A percentile compares a stretch with the other conserved stretches of the same genome.
phyloP scores from a whole-genome alignment of 1,140 invertebrate species.

The Listronotus oregonensis region DNA sequence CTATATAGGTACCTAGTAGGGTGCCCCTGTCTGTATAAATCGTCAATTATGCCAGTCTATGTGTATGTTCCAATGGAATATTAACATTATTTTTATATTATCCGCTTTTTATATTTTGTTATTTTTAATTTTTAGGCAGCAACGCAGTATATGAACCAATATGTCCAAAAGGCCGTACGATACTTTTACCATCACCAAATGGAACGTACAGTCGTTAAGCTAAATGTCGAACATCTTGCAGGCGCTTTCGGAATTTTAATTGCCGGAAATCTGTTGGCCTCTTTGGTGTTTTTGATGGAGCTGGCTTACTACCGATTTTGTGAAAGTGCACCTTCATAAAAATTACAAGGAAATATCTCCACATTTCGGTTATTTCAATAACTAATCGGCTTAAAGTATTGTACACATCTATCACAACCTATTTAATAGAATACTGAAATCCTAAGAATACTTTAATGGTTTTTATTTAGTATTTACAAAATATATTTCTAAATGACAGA shows the following conservation, averaged over 20 bases:
- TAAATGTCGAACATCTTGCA: constrained; percentile 42
- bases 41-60: background rate
- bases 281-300: constrained; percentile 27
- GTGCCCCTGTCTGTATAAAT: too few relatives aligned
- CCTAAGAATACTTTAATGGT: too few relatives aligned
- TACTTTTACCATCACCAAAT: constrained; percentile 31
- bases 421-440: too few relatives aligned
- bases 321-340: too few relatives aligned
- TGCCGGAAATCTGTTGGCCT: constrained; percentile 31
- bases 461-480: too few relatives aligned
- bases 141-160: constrained; percentile 36
- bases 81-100: background rate
- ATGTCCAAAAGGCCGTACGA: constrained; percentile 39
- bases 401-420: too few relatives aligned
- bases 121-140: constrained; percentile 33
- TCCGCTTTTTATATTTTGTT: background rate
- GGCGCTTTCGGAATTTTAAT: constrained; percentile 42
- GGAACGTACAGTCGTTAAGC: constrained; percentile 31
- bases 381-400: too few relatives aligned
- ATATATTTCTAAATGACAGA: too few relatives aligned
- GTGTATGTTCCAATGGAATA: background rate
- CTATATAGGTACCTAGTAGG: too few relatives aligned
- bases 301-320: constrained; percentile 5
- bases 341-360: too few relatives aligned
- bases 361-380: too few relatives aligned